phyloP scores from a whole-genome alignment of 2,797 vertebrate species.

The Pampus argenteus region DNA sequence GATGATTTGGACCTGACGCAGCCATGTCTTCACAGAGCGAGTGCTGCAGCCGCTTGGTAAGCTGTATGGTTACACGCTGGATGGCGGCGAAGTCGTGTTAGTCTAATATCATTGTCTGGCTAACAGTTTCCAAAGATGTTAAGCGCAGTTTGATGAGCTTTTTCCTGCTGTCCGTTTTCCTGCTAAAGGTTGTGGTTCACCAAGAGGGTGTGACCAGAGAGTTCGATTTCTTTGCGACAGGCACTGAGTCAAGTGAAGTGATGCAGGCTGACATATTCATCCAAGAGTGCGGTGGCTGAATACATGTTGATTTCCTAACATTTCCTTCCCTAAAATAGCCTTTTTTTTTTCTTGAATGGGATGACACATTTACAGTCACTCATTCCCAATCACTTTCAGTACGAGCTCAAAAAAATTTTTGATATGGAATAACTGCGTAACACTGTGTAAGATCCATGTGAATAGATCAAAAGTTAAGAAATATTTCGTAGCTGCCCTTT shows the following conservation, averaged over 20 bases:
- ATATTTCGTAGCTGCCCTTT: background rate
- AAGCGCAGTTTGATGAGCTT: conserved; percentile 71
- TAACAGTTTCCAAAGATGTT: conserved; percentile 78
- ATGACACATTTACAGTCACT: conserved; percentile 22
- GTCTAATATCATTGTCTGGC: conserved; percentile 74
- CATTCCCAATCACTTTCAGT: conserved; percentile 15
- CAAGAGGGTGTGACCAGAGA: conserved; percentile 63
- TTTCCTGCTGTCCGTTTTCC: conserved; percentile 76
- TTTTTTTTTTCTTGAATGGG: conserved; percentile 28
- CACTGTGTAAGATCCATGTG: background rate
- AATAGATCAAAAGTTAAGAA: conserved; percentile 14
- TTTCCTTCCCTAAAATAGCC: conserved; percentile 51
- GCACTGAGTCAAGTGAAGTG: conserved; percentile 66
- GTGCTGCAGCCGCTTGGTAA: conserved; percentile 50
- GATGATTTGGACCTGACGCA: conserved; percentile 72
- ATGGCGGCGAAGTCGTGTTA: conserved; percentile 51
- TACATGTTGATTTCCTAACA: conserved; percentile 58
- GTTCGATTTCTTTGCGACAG: conserved; percentile 69
- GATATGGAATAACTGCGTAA: conserved; percentile 15
- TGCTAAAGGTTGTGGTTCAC: conserved; percentile 77
- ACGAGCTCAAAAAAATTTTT: conserved; percentile 5
- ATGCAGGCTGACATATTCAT: conserved; percentile 60
- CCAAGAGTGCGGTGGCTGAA: conserved; percentile 51
- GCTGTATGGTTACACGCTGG: conserved; percentile 37
- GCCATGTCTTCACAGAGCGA: conserved; percentile 54